Percentiles rank a stretch among this genome's conserved stretches.
These are phyloP conservation scores for Caenorhabditis virilis DNA, from an alignment of 2,888 invertebrate genomes.

Conservation along the genomic window DNA sequence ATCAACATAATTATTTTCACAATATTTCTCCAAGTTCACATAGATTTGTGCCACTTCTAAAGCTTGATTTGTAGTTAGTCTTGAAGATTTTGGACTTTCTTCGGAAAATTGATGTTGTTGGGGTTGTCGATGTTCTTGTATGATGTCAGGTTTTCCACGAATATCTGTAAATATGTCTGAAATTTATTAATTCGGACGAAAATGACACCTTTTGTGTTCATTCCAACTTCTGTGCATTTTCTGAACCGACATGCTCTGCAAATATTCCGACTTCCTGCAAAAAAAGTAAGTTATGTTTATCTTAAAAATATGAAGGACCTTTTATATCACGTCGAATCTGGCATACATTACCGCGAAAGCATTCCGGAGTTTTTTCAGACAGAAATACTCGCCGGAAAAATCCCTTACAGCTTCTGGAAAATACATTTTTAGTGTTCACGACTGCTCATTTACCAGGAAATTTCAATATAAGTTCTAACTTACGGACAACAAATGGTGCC, in stretches of 20 bases:
- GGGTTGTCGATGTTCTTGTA: no score
- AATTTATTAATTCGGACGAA: no score
- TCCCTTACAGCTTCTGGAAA: constrained; percentile 46
- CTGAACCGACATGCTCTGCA: constrained; percentile 48
- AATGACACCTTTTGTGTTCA: constrained; percentile 43
- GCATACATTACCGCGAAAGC: constrained; percentile 42
- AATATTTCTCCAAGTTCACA: constrained; percentile 42
- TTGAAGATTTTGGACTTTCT: no score
- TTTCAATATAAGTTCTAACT: constrained; percentile 8
- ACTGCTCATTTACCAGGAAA: not conserved
- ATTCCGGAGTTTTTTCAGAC: constrained; percentile 41
- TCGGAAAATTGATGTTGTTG: no score
- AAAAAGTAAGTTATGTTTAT: not conserved
- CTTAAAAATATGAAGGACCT: not conserved
- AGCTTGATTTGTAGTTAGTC: constrained; percentile 19
- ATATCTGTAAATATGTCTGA: no score
- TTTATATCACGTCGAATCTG: constrained; percentile 21
- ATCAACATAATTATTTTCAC: constrained; percentile 35
- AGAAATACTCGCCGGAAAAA: constrained; percentile 46
- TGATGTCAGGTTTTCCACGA: not conserved
- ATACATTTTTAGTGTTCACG: not conserved
- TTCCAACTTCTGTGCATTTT: constrained; percentile 46
- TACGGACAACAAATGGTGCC: constrained; percentile 47
- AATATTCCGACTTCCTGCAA: constrained; percentile 31
- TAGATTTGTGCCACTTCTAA: constrained; percentile 34